Base-by-base conservation (phyloP, 2,113 vertebrate species). In the Coryphaenoides rupestris region DNA sequence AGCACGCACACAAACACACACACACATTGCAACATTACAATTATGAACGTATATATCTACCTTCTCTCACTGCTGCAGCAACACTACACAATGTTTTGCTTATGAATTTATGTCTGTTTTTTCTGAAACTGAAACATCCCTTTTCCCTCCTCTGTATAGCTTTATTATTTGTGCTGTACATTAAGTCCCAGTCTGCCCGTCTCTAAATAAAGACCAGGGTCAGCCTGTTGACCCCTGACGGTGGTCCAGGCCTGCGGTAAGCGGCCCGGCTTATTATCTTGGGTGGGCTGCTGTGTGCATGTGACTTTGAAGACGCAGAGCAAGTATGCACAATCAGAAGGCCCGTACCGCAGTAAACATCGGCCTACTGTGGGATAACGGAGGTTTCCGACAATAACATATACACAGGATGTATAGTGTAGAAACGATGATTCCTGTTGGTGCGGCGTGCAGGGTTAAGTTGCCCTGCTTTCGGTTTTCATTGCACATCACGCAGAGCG, bases 201-300 rank as follows among this genome's bases (percentile, higher is more conserved):
- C 64, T 71, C 73, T 88, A 87, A 90, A 86, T 84, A 72, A 81
- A 82, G 78, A 86, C 69, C 22, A 23, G 47, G 81, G 75, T 72
- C 61, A 72, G 81, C 77, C 76, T 82, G 83, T 69, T 84, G 88
- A 88, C 86, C 78, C 69, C 56, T 80, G 81, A 79, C 61, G 85
- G 83, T 84, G 85, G 81, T 88, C 80, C 40, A 21, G 80, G 80
- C 76, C 83, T 74, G 74, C 74, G 68, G 66, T 76, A 72, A 70
- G 74, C 54, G n/a, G 63, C 57, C 72, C n/a, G 78, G 71, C n/a
- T 23, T 40, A 45, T 79, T 47, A 70, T 84, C 77, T 65, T 90
- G 88, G 86, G 90, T 91, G 89, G 89, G 62, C 75, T 33, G 1
- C 12, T 14, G 52, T n/a, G n/a, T 52, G 40, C 55, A 75, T 40